phyloP scores from a whole-genome alignment of 2,888 invertebrate genomes.

The Dyspetes luteomarginatus region DNA sequence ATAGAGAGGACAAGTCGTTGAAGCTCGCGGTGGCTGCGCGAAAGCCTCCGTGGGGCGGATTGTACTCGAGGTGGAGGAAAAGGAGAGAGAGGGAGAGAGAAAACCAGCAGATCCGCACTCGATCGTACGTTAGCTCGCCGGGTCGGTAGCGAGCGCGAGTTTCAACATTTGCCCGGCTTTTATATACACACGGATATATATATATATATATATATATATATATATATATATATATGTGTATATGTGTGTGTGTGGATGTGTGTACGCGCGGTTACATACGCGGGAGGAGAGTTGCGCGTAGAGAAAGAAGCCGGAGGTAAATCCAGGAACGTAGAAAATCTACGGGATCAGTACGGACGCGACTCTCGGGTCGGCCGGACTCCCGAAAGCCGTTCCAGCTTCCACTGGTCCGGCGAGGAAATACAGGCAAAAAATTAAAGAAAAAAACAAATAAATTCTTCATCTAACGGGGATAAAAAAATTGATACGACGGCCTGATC shows the following conservation, averaged over 20 bases:
- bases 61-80: slow-evolving; percentile 39
- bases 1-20: slow-evolving; percentile 15
- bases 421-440: slow-evolving; percentile 70
- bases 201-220: too few relatives aligned
- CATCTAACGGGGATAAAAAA: not conserved
- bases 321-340: slow-evolving; percentile 65
- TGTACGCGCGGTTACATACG: not conserved
- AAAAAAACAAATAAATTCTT: not conserved
- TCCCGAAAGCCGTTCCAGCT: slow-evolving; percentile 76
- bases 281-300: slow-evolving; percentile 60
- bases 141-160: slow-evolving; percentile 59
- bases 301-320: slow-evolving; percentile 61
- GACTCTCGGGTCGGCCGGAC: slow-evolving; percentile 78
- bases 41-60: slow-evolving; percentile 42
- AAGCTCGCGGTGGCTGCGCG: slow-evolving; percentile 59
- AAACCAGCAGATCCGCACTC: slow-evolving; percentile 66
- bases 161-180: slow-evolving; percentile 49
- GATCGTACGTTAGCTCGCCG: slow-evolving; percentile 67
- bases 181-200: not conserved
- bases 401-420: slow-evolving; percentile 84
- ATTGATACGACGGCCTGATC: not conserved
- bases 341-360: slow-evolving; percentile 76
- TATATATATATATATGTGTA: too few relatives aligned
- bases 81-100: slow-evolving; percentile 36
- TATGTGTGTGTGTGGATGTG: slow-evolving; percentile 25